A percentile compares a stretch with the other conserved stretches of the same genome.
Conservation (phyloP, 2,888 invertebrate genomes). For the Eledona agricola region DNA sequence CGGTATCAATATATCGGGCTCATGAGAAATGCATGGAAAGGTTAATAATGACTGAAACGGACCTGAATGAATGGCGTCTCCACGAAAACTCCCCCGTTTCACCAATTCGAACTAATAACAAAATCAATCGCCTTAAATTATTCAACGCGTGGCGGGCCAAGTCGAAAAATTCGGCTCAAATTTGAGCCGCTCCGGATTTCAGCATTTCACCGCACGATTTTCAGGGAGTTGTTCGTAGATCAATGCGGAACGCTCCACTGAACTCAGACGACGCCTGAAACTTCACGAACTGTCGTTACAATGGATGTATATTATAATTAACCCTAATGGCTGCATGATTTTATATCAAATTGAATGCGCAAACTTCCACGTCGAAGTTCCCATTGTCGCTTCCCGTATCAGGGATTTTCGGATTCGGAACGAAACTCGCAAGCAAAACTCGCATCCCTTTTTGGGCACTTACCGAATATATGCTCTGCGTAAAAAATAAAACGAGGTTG, state of each 20-base stretch:
- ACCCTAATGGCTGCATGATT: constrained; percentile 52
- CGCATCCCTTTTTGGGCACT: no score
- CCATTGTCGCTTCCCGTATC: constrained; percentile 36
- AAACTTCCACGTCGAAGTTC: constrained; percentile 42
- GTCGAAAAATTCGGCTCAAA: no score
- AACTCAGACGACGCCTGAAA: constrained; percentile 42
- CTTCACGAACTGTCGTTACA: constrained; percentile 53
- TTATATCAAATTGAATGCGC: constrained; percentile 45
- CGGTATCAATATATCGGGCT: constrained; percentile 42
- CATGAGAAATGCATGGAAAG: constrained; percentile 43
- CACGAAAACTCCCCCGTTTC: constrained; percentile 28
- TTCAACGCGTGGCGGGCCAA: constrained; percentile 4
- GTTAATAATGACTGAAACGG: constrained; percentile 35
- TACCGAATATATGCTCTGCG: no score
- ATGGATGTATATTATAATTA: constrained; percentile 55
- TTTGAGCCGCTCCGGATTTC: no score
- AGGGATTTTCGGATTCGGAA: constrained; percentile 18
- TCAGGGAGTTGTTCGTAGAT: no score
- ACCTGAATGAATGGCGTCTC: constrained; percentile 18
- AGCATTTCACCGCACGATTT: no score
- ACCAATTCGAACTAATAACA: constrained; percentile 29
- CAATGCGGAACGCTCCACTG: constrained; percentile 33
- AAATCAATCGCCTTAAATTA: constrained; percentile 23
- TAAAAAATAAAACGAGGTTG: no score
- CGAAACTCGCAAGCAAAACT: constrained; percentile 21